Evolutionary conservation across 2,113 vertebrate genomes (phyloP), one percentile per base, ranked within the genome.

Genomic region (Progne subis): DNA sequence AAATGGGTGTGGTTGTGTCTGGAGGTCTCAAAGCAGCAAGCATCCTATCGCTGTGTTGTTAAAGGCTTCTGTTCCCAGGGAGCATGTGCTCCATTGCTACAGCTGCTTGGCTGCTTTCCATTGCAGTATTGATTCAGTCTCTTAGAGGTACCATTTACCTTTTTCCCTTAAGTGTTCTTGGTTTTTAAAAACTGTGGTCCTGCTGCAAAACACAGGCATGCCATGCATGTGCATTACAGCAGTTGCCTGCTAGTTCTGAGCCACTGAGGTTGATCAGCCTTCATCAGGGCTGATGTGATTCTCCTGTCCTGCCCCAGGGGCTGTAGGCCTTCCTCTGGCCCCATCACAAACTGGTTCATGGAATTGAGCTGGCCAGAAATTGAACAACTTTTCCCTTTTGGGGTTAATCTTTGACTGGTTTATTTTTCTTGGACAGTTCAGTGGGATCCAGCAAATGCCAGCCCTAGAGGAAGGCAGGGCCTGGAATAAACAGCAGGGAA

Each of bases 21-120:
- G n/a, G 37, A 78, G 39, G 12, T 57, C 67, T 71, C 32, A 29
- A 49, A 70, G 25, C 50, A 82, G 61, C 44, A 37, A 56, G 21
- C 53, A 7, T 10, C 0, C 3, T 50, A 24, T 78, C 6, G 1
- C 47, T 85, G 7, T 1, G 6, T 32, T 59, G 17, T 61, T 61
- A 49, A 90, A 69, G n/a, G 43, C 46, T 75, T 55, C 47, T 41
- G 12, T 46, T 94, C 34, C 37, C 16, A 34, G 21, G 26, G 6
- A 49, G 5, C 10, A 4, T 1, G 0, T 26, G 31, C 68, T 81
- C 41, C 12, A 0, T 12, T 81, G 68, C 70, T 81, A 67, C 37
- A 65, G 28, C 63, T 86, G 4, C 24, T 47, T 46, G 31, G 39
- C 52, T 78, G 29, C 78, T 24, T 86, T 79, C 24, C 37, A 2